Percentiles rank a stretch among this genome's conserved stretches.
phyloP scores from a whole-genome alignment of 2,113 vertebrate genomes.

The Triplophysa rosa region DNA sequence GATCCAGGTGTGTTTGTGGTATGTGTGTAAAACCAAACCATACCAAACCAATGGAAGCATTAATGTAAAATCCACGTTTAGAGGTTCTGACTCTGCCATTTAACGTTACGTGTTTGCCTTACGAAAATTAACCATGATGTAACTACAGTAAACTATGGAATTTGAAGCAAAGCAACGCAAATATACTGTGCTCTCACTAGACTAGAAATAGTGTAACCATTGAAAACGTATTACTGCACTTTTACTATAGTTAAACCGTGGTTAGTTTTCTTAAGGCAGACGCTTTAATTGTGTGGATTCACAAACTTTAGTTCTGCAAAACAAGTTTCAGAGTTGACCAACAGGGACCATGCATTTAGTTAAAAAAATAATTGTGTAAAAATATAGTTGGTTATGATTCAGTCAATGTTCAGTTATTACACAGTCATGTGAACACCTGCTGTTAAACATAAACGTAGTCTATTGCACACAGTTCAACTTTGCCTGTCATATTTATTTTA shows the following conservation, averaged over 20 bases:
- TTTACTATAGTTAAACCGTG: too few species aligned
- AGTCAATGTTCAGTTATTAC: neutral
- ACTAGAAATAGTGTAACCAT: too few species aligned
- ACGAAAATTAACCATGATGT: neutral
- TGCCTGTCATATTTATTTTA: neutral
- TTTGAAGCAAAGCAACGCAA: too few species aligned
- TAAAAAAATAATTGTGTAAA: too few species aligned
- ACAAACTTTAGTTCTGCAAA: too few species aligned
- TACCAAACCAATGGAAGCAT: neutral
- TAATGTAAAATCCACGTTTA: neutral
- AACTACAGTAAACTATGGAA: too few species aligned
- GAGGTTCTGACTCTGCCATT: neutral
- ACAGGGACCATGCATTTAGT: neutral
- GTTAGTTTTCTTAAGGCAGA: too few species aligned
- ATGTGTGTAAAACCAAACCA: neutral
- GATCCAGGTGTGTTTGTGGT: neutral
- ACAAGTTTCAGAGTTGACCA: neutral
- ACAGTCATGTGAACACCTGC: neutral
- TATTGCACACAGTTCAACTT: neutral
- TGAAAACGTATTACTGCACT: too few species aligned
- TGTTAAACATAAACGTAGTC: neutral
- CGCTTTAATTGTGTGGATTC: too few species aligned
- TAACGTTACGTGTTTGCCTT: neutral
- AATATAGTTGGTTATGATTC: too few species aligned
- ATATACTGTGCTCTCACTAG: too few species aligned